Evolutionary conservation across 2,113 vertebrate species (phyloP).

Genomic region (Apistogramma diplotaenia): DNA sequence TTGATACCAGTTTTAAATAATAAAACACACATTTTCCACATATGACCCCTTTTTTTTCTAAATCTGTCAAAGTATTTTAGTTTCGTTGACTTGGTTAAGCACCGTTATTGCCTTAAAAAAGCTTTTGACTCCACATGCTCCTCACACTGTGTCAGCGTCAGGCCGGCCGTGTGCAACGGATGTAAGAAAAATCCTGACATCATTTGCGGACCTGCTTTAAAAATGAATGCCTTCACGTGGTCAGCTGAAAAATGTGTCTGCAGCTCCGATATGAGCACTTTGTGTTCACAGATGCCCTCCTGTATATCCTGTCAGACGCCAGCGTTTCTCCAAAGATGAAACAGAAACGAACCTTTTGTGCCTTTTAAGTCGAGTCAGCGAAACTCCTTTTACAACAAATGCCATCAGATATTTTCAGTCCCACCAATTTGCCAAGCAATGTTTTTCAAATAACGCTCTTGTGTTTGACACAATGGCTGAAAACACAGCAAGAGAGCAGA

Average conservation of each 20-base stretch:
- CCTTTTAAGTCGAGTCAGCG: constrained; percentile 61
- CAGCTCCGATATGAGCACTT: constrained; percentile 32
- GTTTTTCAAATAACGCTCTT: constrained; percentile 32
- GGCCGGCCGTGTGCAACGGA: not conserved
- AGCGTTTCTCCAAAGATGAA: constrained; percentile 42
- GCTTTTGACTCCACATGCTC: not conserved
- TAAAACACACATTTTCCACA: not conserved
- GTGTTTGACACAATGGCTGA: constrained; percentile 53
- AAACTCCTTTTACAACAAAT: constrained; percentile 16
- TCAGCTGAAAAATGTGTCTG: constrained; percentile 32
- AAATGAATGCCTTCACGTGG: constrained; percentile 41
- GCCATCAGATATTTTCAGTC: constrained; percentile 55
- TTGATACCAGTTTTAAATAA: too few species aligned
- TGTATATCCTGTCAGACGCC: constrained; percentile 1
- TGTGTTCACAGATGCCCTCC: constrained; percentile 38
- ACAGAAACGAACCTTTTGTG: constrained; percentile 55
- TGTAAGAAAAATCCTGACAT: constrained; percentile 30
- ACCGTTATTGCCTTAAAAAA: not conserved
- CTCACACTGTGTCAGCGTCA: not conserved
- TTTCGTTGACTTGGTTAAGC: not conserved
- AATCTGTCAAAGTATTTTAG: not conserved
- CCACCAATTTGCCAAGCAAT: constrained; percentile 45
- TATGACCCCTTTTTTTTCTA: not conserved
- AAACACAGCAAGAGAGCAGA: constrained; percentile 5
- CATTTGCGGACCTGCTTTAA: constrained; percentile 40